Evolutionary conservation across 2,113 vertebrate species (phyloP).

Genomic region (Oxygymnocypris stewartii): DNA sequence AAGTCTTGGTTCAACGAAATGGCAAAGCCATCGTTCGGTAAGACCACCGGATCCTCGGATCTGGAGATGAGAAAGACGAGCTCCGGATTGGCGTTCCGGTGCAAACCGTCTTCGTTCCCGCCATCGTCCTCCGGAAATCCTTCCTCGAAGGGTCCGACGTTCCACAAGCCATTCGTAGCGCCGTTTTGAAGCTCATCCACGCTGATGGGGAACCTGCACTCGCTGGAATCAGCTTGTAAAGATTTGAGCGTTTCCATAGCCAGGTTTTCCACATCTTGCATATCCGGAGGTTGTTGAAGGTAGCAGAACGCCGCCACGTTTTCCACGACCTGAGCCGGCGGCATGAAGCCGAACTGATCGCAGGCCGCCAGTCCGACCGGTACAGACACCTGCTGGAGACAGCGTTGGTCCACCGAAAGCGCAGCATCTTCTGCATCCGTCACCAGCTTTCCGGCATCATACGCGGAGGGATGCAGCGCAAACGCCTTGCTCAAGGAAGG

Average conservation of each 20-base stretch:
- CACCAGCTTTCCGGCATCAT: constrained; percentile 58
- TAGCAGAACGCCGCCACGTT: constrained; percentile 42
- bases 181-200: constrained; percentile 44
- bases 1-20: constrained; percentile 65
- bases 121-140: constrained; percentile 43
- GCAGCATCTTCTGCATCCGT: constrained; percentile 52
- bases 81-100: constrained; percentile 50
- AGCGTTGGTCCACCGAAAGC: constrained; percentile 64
- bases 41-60: constrained; percentile 51
- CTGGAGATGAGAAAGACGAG: constrained; percentile 64
- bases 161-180: constrained; percentile 36
- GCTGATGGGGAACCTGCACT: constrained; percentile 49
- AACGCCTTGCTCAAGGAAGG: constrained; percentile 40
- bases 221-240: constrained; percentile 29
- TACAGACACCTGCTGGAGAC: constrained; percentile 58
- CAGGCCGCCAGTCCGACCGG: constrained; percentile 63
- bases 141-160: constrained; percentile 49
- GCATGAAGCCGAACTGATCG: constrained; percentile 58
- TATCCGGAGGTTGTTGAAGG: constrained; percentile 53
- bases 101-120: constrained; percentile 35
- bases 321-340: constrained; percentile 61
- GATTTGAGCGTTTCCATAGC: constrained; percentile 46
- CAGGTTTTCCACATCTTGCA: constrained; percentile 40
- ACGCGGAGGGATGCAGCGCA: constrained; percentile 12
- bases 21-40: constrained; percentile 48